Percentiles rank a stretch among this genome's conserved stretches.
Evolutionary conservation across 2,113 vertebrate species (phyloP).

Genomic region (Pedionomus torquatus): DNA sequence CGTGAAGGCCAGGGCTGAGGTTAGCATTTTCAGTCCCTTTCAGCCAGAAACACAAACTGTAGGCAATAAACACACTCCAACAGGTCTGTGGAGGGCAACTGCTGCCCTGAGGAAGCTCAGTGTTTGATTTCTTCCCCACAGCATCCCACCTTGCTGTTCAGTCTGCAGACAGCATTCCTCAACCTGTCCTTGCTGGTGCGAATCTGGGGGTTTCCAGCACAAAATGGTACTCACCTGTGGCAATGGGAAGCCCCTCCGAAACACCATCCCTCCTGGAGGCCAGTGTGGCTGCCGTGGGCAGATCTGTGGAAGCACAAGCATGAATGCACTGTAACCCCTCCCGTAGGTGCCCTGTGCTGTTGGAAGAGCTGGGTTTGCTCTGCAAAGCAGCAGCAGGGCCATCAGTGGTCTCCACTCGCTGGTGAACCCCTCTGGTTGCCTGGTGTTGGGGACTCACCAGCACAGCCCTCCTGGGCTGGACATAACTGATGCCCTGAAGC

Average conservation of each 20-base stretch:
- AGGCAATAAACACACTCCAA: accelerated
- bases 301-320: neutral
- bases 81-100: neutral
- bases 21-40: neutral
- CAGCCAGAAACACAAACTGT: neutral
- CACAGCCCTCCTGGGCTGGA: neutral
- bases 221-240: neutral
- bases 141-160: neutral
- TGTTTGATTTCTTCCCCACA: neutral
- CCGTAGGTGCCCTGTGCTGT: neutral
- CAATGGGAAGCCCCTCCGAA: too few species aligned
- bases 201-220: neutral
- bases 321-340: neutral
- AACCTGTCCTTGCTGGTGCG: too few species aligned
- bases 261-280: neutral
- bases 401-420: neutral
- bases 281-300: accelerated
- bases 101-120: neutral
- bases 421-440: neutral
- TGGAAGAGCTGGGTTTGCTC: neutral
- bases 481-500: neutral
- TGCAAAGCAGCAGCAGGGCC: neutral
- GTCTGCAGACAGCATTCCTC: too few species aligned
- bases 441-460: too few species aligned
- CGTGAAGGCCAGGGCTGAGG: neutral